Base-by-base conservation (phyloP, 1,140 invertebrate genomes). In the Muscidifurax raptorellus region DNA sequence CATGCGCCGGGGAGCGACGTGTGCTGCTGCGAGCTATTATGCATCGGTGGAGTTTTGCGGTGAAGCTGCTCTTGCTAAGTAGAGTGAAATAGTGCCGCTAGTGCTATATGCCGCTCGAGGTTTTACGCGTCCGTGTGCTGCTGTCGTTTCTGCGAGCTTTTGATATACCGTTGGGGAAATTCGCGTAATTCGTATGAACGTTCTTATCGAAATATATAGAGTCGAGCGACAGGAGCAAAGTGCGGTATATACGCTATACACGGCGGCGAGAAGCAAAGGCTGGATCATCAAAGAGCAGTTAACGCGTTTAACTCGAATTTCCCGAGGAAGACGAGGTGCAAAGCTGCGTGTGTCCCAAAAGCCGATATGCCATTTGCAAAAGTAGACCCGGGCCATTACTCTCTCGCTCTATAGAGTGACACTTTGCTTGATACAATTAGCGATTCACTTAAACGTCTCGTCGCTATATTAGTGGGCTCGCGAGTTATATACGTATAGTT, bases 1-100 rank as follows among this genome's bases (percentile, higher is more conserved):
- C 87, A 85, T 82, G 82, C 44, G 67, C 86, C 64, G 5, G 44
- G 44, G 44, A 47, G 44, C 12, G 52, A 59, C 52, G 52, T 59
- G 52, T 59, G 52, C 52, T 40, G 36, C 36, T 7, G 32, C 32
- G 52, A 59, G 52, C 52, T 59, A 59, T 59, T 59, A n/a, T 59
- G 66, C 66, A 27, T 28, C 66, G 27, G 25, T 30, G 66, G 22
- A 69, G 25, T 69, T 69, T 69, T 30, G 66, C 27, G 25, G 27
- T 18, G 28, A 27, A 18, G 66, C 28, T 69, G 25, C 66, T 18
- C 25, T 6, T n/a, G 28, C 66, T 69, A 69, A 69, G 67, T 28
- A 69, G 28, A 69, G 25, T 30, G 67, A 69, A 69, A 69, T 69
- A 28, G 6, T 69, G 22, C 7, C 15, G 4, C 18, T 7, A n/a